Evolutionary conservation across 1,140 invertebrate genomes (phyloP).

Genomic region (Drosophila burlai): DNA sequence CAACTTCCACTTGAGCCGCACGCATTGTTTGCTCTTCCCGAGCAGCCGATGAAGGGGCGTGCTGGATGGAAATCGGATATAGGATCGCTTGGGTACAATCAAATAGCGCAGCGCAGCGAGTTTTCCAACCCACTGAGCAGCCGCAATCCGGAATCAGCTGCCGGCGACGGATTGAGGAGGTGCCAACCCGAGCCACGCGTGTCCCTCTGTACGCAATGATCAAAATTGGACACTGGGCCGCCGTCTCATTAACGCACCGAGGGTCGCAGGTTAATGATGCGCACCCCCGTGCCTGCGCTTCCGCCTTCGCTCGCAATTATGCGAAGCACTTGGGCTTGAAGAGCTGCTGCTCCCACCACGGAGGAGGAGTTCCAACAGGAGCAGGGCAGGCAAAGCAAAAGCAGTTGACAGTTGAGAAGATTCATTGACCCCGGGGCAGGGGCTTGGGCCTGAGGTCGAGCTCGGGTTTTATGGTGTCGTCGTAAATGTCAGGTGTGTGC

Average conservation of each 20-base stretch:
- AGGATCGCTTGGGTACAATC: conserved; percentile 56
- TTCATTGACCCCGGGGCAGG: conserved; percentile 45
- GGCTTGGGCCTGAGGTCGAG: not conserved
- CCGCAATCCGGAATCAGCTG: conserved; percentile 65
- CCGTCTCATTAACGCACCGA: conserved; percentile 58
- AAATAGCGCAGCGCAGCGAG: conserved; percentile 37
- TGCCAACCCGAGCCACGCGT: conserved; percentile 65
- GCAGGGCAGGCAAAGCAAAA: conserved; percentile 11
- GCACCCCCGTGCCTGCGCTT: conserved; percentile 59
- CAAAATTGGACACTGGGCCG: conserved; percentile 40
- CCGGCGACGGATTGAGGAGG: conserved; percentile 39
- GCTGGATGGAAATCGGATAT: conserved; percentile 63
- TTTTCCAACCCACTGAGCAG: conserved; percentile 76
- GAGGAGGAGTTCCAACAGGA: conserved; percentile 16
- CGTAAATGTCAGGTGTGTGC: conserved; percentile 75
- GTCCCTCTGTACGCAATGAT: conserved; percentile 40
- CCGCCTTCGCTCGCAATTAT: conserved; percentile 67
- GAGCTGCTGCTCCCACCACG: conserved; percentile 11
- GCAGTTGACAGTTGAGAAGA: conserved; percentile 17
- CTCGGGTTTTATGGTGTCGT: conserved; percentile 64
- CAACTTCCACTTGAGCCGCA: conserved; percentile 53
- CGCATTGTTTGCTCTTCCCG: conserved; percentile 46
- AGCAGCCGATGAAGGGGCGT: conserved; percentile 48
- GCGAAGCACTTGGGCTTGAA: conserved; percentile 77
- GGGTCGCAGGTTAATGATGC: conserved; percentile 73